phyloP scores from a whole-genome alignment of 2,888 invertebrate genomes.

The Thereva nobilitata region DNA sequence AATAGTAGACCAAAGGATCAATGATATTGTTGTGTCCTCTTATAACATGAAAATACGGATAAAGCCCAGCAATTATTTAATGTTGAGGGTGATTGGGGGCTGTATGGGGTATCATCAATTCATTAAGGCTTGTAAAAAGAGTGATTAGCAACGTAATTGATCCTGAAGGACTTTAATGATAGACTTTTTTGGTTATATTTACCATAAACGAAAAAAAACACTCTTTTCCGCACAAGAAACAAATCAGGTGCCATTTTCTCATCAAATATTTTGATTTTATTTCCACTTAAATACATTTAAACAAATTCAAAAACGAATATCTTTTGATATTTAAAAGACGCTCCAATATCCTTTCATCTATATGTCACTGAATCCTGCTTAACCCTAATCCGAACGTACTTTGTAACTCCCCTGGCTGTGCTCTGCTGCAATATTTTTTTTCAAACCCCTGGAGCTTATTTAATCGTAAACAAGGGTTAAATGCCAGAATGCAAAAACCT shows the following conservation, averaged over 20 bases:
- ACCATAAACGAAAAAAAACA: too few species aligned
- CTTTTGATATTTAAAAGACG: not conserved
- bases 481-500: constrained; percentile 13
- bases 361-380: constrained; percentile 16
- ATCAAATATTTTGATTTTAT: constrained; percentile 25
- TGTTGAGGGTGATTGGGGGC: not conserved
- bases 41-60: not conserved
- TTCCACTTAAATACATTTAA: not conserved
- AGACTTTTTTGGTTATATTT: too few species aligned
- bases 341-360: constrained; percentile 15
- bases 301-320: not conserved
- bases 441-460: constrained; percentile 14
- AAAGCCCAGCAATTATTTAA: constrained; percentile 17
- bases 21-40: constrained; percentile 16
- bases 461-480: constrained; percentile 26
- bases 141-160: too few species aligned
- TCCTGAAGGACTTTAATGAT: too few species aligned
- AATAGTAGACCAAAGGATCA: constrained; percentile 37
- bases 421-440: not conserved
- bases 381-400: constrained; percentile 8
- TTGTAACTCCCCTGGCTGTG: too few species aligned
- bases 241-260: constrained; percentile 19
- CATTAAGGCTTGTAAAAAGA: too few species aligned
- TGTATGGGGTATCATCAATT: not conserved
- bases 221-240: too few species aligned